Base-by-base conservation (phyloP, 2,113 vertebrate genomes). In the Thermophis baileyi region DNA sequence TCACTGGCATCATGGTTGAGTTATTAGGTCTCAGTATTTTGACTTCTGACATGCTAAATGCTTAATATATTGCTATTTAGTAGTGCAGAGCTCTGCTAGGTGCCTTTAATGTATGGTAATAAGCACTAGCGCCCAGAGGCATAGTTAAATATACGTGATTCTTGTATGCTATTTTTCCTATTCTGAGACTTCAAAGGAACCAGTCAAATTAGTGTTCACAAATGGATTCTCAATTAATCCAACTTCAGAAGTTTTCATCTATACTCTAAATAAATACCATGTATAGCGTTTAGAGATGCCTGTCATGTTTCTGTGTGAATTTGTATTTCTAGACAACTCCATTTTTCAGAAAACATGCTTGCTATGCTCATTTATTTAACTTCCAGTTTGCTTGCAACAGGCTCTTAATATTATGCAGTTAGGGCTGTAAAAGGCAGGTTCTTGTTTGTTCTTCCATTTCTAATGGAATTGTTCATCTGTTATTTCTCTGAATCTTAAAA, bases 61-160 rank as follows among this genome's bases (percentile, higher is more conserved):
- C 93, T 93, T 40, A 91, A 92, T 95, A 85, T 22, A 94, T 55
- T 89, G 12, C 90, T 91, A 81, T 18, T 90, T 92, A 94, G 94
- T n/a, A 16, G n/a, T 53, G 44, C 91, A 44, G 0, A 95, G 10
- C n/a, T 2, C 0, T 69, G 46, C 69, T 89, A 6, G 1, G 47
- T 89, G 91, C 92, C n/a, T 93, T 92, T 88, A 91, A 3, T 20
- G 87, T 55, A 46, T 55, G 49, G 92, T 94, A 95, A 81, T 81
- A 44, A 93, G 46, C 87, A 93, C 40, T 46, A 95, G 47, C 5
- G 86, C 24, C 81, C 87, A 93, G 88, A 94, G 94, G 85, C 47
- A 93, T 27, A 94, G 85, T 89, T 94, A 94, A 90, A 47, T 92
- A n/a, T 92, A 55, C 86, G 91, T 54, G 46, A 81, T 54, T 54